Base-by-base conservation (phyloP, 2,113 vertebrate species). In the Ia io region DNA sequence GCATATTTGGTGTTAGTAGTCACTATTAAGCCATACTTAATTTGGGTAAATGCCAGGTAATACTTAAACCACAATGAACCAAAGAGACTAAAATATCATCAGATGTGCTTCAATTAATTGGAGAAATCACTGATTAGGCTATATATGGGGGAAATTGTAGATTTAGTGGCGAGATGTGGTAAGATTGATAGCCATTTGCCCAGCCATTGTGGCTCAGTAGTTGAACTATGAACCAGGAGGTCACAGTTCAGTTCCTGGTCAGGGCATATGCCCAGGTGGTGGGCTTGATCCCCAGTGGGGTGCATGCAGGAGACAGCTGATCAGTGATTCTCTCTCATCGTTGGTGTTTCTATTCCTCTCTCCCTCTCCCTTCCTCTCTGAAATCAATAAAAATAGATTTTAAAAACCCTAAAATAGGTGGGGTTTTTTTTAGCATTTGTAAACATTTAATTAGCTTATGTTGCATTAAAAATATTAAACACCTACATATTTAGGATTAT, bases 391-490 rank as follows among this genome's bases (percentile, higher is more conserved):
- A 61, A 61, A 61, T 61, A 61, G 9, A 28, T 61, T 59, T 28
- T 11, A 28, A 61, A 28, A 25, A 56, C 20, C 7, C 53, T 56
- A 56, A 56, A 56, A 22, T 56, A 56, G 53, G 6, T 22, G 53
- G 5, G 16, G 5, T 1, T 20, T 56, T 25, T 59, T 61, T 61
- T 61, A 94, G 44, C 44, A 77, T 63, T 44, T 35, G 69, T 92
- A 93, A 88, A 95, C 71, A 94, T 95, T 94, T 91, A 88, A 89
- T 83, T 94, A 96, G 77, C 71, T 84, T 90, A 44, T 51, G 56
- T 76, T 79, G 70, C 30, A 63, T 73, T 91, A 78, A 61, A 91
- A 83, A 84, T 40, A 95, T 80, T 47, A 65, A 89, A 77, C 3
- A 56, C 16, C 47, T 89, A 37, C 49, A n/a, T 76, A 63, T 53